Conservation (phyloP, 2,797 vertebrate species). For the Rhynchotus rufescens region DNA sequence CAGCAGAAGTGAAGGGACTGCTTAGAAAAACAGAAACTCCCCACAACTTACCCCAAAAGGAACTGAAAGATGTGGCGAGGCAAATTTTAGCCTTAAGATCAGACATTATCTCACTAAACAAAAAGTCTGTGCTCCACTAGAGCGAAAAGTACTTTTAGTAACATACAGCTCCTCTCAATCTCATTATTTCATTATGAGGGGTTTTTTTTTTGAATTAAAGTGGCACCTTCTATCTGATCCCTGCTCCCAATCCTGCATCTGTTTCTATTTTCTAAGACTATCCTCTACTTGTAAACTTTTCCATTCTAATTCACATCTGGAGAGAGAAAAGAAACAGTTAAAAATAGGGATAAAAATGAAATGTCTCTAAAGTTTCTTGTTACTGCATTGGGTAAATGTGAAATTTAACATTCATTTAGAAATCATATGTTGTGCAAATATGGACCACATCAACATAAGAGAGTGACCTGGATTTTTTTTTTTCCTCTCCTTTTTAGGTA, state of each 20-base stretch:
- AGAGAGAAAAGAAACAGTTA: not conserved
- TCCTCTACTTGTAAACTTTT: not conserved
- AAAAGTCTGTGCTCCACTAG: not conserved
- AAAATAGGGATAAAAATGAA: not conserved
- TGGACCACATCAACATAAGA: not conserved
- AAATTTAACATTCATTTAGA: not conserved
- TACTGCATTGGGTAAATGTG: accelerated
- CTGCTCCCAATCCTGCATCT: not conserved
- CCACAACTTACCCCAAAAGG: not conserved
- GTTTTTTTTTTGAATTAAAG: no score
- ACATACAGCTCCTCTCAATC: not conserved
- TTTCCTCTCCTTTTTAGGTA: not conserved
- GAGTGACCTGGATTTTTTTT: not conserved
- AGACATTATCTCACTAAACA: not conserved
- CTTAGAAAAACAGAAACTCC: not conserved
- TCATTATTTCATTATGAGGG: not conserved
- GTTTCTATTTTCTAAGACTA: not conserved
- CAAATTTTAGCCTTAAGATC: not conserved
- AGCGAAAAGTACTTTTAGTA: accelerated
- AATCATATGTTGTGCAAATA: not conserved
- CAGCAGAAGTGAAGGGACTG: not conserved
- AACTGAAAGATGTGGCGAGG: not conserved
- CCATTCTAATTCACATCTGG: not conserved
- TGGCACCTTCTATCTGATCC: not conserved
- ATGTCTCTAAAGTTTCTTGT: not conserved